Conservation (phyloP, 92 coral and sea anemone species). For the Meandrina meandrites region DNA sequence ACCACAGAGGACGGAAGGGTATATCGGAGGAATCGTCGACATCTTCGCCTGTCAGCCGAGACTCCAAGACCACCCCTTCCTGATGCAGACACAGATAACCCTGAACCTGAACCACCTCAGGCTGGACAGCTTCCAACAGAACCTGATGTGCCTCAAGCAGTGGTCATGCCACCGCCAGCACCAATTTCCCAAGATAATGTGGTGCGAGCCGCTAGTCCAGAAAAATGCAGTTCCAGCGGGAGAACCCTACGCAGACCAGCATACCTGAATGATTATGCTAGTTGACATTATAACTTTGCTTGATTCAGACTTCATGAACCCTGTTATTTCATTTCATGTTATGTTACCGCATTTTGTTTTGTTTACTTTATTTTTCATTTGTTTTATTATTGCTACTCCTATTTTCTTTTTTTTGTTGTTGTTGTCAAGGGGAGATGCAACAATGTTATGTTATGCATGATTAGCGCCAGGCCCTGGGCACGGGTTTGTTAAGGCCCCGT, state of each 20-base stretch:
- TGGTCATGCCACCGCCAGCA: not conserved
- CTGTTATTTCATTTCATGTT: not conserved
- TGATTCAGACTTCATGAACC: not conserved
- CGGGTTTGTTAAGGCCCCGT: too few relatives aligned
- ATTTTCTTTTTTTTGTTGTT: not conserved
- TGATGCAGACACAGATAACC: not conserved
- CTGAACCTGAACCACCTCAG: not conserved
- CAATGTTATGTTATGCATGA: slow-evolving; percentile 11
- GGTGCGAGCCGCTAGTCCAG: not conserved
- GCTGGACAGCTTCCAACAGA: slow-evolving; percentile 2
- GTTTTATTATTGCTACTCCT: not conserved
- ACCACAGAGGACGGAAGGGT: slow-evolving; percentile 14
- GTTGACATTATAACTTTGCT: slow-evolving; percentile 2
- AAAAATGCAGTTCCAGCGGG: slow-evolving; percentile 12
- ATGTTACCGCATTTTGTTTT: not conserved
- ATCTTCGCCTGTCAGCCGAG: not conserved
- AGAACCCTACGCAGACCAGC: not conserved
- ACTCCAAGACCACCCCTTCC: not conserved
- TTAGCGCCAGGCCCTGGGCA: too few relatives aligned
- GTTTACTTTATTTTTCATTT: too few relatives aligned
- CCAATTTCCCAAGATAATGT: not conserved
- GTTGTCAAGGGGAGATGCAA: slow-evolving; percentile 9
- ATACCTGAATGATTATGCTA: not conserved
- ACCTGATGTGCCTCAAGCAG: not conserved
- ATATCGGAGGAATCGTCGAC: slow-evolving; percentile 6